These are phyloP conservation scores for Lophotis ruficrista DNA, from an alignment of 2,113 vertebrate genomes.

Conservation along the genomic window DNA sequence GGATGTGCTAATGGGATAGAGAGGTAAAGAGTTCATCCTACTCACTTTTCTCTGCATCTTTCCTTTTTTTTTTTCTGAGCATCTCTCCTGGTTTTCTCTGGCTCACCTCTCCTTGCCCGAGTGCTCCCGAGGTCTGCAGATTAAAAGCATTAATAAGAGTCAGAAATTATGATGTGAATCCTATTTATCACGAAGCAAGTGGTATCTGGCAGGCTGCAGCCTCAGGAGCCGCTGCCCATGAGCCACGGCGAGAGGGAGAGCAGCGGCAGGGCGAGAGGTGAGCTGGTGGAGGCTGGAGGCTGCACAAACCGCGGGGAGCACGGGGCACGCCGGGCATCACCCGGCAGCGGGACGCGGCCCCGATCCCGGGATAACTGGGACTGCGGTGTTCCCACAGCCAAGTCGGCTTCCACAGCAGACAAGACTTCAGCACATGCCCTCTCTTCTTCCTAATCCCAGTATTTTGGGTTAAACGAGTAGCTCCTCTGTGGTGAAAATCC, in stretches of 20 bases:
- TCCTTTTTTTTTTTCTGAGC: not conserved
- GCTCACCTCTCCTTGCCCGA: not conserved
- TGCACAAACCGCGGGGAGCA: not conserved
- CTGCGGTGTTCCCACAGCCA: not conserved
- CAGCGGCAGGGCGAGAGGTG: accelerated
- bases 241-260: not conserved
- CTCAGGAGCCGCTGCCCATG: not conserved
- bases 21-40: conserved; percentile 51
- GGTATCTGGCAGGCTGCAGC: not conserved
- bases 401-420: not conserved
- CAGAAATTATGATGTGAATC: not conserved
- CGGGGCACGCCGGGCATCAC: not conserved
- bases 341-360: not conserved
- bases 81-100: not conserved
- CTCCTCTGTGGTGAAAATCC: not conserved
- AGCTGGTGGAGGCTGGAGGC: not conserved
- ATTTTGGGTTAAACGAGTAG: not conserved
- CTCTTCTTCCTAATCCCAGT: not conserved
- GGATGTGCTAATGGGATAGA: conserved; percentile 33
- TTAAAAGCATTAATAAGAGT: not conserved
- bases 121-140: not conserved
- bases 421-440: not conserved
- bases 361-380: accelerated
- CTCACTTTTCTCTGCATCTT: not conserved
- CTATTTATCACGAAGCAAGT: not conserved